phyloP scores from a whole-genome alignment of 2,113 vertebrate genomes.

The Athene noctua region DNA sequence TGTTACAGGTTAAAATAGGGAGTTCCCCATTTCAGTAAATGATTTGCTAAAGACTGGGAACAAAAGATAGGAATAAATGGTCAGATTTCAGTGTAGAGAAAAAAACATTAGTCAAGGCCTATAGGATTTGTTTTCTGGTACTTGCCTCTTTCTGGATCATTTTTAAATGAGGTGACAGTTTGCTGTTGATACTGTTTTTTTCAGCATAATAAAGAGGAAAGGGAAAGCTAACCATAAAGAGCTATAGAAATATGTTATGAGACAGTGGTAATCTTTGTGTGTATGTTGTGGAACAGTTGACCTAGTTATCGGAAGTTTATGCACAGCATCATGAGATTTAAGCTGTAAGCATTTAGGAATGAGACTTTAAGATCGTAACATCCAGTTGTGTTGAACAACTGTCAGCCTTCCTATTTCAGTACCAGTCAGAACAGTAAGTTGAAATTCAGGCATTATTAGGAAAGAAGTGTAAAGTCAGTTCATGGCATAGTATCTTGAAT shows the following conservation, averaged over 20 bases:
- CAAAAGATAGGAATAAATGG: background rate
- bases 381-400: background rate
- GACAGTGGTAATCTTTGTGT: background rate
- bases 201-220: background rate
- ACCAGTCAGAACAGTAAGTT: background rate
- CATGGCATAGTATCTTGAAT: background rate
- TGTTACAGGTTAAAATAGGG: background rate
- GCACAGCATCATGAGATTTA: background rate
- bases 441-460: background rate
- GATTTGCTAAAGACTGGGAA: background rate
- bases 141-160: background rate
- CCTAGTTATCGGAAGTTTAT: background rate
- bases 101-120: background rate
- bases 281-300: background rate
- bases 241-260: background rate
- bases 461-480: background rate
- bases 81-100: background rate
- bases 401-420: background rate
- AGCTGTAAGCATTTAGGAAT: background rate
- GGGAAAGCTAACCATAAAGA: background rate
- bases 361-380: background rate
- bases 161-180: background rate
- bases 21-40: background rate
- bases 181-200: background rate
- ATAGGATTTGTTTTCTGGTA: background rate